These are phyloP conservation scores for Ylistrum balloti DNA, from an alignment of 1,140 invertebrate genomes.

Conservation along the genomic window DNA sequence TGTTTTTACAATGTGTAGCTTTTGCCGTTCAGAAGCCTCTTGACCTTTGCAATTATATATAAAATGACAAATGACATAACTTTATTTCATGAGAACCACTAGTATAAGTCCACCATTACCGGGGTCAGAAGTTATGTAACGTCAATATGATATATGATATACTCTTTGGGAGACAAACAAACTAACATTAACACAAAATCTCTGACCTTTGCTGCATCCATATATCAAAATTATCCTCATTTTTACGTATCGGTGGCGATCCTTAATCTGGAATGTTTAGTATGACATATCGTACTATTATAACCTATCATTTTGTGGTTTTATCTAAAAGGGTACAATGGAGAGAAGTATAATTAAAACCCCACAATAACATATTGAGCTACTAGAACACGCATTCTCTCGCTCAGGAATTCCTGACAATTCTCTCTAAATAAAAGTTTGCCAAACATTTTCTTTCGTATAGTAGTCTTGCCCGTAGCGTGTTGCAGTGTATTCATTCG, in stretches of 20 bases:
- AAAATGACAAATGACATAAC: neutral
- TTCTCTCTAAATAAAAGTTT: too few species aligned
- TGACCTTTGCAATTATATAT: neutral
- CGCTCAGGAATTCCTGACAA: neutral
- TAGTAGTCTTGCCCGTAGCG: too few species aligned
- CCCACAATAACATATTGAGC: neutral
- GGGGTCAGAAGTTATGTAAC: neutral
- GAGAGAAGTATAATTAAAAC: conserved; percentile 3
- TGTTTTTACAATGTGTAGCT: neutral
- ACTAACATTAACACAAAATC: neutral
- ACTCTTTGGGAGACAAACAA: neutral
- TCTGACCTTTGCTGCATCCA: conserved; percentile 8
- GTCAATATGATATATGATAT: neutral
- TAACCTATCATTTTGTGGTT: conserved; percentile 12
- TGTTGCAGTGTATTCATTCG: too few species aligned
- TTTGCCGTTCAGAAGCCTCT: neutral
- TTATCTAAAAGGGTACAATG: neutral
- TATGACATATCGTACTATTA: conserved; percentile 12
- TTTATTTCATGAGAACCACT: conserved; percentile 1
- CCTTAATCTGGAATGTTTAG: neutral
- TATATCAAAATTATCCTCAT: neutral
- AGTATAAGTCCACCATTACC: neutral
- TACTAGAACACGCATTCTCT: neutral
- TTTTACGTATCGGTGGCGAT: neutral
- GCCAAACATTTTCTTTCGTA: too few species aligned